Evolutionary conservation across 2,888 invertebrate species (phyloP).

Genomic region (Drosophila pegasa): DNA sequence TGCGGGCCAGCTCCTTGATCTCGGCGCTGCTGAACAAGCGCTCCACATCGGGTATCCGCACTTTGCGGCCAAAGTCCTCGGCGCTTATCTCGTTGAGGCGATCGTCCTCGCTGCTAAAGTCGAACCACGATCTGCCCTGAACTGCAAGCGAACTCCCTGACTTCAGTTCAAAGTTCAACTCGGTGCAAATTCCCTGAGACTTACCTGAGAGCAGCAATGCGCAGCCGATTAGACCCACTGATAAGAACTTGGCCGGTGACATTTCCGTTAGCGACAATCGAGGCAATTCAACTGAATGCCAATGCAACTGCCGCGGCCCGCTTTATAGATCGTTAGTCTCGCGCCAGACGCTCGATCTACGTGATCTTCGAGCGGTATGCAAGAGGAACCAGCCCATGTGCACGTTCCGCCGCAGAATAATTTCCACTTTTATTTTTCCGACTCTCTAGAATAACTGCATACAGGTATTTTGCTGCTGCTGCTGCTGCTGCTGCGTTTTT

Average conservation of each 20-base stretch:
- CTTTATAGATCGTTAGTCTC: constrained; percentile 51
- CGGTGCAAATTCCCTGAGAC: background rate
- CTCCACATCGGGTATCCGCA: constrained; percentile 48
- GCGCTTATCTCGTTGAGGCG: constrained; percentile 55
- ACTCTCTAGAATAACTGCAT: constrained; percentile 4
- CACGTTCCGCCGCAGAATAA: constrained; percentile 61
- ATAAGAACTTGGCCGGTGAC: constrained; percentile 40
- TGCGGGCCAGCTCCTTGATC: constrained; percentile 3
- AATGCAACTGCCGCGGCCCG: constrained; percentile 13
- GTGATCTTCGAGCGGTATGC: constrained; percentile 64
- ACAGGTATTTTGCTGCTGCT: background rate
- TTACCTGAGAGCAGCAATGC: constrained; percentile 43
- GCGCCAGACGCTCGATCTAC: constrained; percentile 36
- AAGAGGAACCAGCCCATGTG: constrained; percentile 51
- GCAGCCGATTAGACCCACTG: constrained; percentile 42
- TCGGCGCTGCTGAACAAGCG: constrained; percentile 63
- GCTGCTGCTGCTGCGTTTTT: constrained; percentile 1
- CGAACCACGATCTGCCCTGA: constrained; percentile 28
- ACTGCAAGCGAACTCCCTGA: no score
- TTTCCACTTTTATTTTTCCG: background rate
- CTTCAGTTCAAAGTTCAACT: background rate
- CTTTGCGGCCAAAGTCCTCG: constrained; percentile 42
- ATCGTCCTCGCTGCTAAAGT: constrained; percentile 56
- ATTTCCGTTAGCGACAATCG: constrained; percentile 50
- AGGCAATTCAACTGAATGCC: constrained; percentile 38